Evolutionary conservation across 1,140 invertebrate species (phyloP).

Genomic region (Monomorium pharaonis): DNA sequence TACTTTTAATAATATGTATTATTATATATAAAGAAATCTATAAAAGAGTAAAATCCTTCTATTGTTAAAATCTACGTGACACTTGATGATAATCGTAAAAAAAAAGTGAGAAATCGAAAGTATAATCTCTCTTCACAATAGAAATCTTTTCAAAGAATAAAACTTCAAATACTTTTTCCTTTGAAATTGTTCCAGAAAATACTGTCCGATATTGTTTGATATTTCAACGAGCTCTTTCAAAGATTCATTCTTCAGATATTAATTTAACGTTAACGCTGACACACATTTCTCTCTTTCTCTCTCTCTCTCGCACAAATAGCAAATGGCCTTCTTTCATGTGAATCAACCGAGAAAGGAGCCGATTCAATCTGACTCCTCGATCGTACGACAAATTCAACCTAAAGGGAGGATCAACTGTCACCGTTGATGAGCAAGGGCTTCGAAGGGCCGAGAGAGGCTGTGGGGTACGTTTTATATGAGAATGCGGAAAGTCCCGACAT

Average conservation of each 20-base stretch:
- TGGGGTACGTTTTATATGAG: constrained; percentile 73
- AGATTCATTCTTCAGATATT: neutral
- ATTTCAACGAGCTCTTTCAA: no score
- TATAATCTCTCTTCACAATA: neutral
- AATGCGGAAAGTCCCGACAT: constrained; percentile 80
- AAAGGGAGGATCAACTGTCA: constrained; percentile 81
- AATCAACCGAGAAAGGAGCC: constrained; percentile 8
- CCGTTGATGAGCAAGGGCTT: constrained; percentile 76
- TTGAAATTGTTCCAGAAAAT: neutral
- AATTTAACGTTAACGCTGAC: neutral
- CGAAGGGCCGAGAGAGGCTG: constrained; percentile 62
- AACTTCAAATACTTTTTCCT: neutral
- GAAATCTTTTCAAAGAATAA: neutral
- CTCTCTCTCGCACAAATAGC: constrained; percentile 9
- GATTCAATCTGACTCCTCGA: constrained; percentile 68
- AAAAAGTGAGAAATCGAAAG: neutral
- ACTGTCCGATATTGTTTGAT: no score
- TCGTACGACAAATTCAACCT: constrained; percentile 72
- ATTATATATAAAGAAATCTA: neutral
- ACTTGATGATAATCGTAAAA: no score
- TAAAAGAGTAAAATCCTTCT: neutral
- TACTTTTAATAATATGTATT: neutral
- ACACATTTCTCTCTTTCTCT: constrained; percentile 4
- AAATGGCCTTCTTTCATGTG: neutral
- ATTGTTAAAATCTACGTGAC: neutral